Evolutionary conservation across 2,113 vertebrate genomes (phyloP).

Genomic region (Leucopsar rothschildi): DNA sequence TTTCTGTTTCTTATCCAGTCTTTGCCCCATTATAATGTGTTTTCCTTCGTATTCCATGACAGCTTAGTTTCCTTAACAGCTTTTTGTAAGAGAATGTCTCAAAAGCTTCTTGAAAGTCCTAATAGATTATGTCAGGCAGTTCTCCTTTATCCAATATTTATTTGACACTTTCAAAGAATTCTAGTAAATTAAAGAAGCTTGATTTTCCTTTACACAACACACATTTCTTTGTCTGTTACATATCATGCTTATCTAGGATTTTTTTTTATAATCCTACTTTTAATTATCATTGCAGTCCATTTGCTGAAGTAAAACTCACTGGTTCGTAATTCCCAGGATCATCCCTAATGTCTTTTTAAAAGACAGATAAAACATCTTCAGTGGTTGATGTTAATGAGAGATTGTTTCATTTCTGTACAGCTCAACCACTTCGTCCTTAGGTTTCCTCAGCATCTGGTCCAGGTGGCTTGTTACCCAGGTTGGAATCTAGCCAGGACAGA

Average conservation of each 20-base stretch:
- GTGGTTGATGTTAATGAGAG: slow-evolving; percentile 4
- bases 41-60: not conserved
- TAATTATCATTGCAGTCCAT: slow-evolving; percentile 33
- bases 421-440: not conserved
- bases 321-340: slow-evolving; percentile 17
- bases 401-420: slow-evolving; percentile 11
- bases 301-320: slow-evolving; percentile 24
- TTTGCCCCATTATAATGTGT: not conserved
- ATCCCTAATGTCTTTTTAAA: slow-evolving; percentile 41
- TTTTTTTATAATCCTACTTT: slow-evolving; percentile 14
- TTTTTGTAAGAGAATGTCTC: slow-evolving; percentile 30
- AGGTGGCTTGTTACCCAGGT: slow-evolving; percentile 29
- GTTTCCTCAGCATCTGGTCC: slow-evolving; percentile 20
- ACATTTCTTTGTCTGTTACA: not conserved
- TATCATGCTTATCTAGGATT: not conserved
- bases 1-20: not conserved
- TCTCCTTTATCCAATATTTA: slow-evolving; percentile 39
- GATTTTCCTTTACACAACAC: not conserved
- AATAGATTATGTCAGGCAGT: slow-evolving; percentile 20
- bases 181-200: slow-evolving; percentile 38
- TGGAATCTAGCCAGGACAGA: slow-evolving; percentile 23
- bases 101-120: slow-evolving; percentile 45
- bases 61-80: slow-evolving; percentile 17
- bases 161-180: slow-evolving; percentile 30
- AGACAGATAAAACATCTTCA: slow-evolving; percentile 15